Evolutionary conservation across 1,140 invertebrate genomes (phyloP).

Genomic region (Phenacoccus solenopsis): DNA sequence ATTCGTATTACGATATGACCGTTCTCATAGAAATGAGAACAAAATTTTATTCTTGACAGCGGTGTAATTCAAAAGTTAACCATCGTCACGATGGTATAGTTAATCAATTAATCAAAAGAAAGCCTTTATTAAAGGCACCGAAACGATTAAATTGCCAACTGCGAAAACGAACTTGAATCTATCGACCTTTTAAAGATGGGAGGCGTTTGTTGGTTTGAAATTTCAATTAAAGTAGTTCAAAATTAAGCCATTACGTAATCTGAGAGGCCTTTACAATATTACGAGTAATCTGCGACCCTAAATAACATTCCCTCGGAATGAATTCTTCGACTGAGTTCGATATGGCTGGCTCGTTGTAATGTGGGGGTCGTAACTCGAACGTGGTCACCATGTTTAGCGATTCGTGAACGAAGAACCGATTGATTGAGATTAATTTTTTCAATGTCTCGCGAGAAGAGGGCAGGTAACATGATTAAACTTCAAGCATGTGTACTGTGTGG

Average conservation of each 20-base stretch:
- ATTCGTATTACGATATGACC: neutral
- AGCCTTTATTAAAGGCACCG: neutral
- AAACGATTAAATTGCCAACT: slow-evolving; percentile 13
- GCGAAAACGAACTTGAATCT: neutral
- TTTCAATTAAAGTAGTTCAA: slow-evolving; percentile 17
- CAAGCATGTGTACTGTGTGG: too few species aligned
- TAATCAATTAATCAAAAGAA: slow-evolving; percentile 3
- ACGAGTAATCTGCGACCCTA: slow-evolving; percentile 5
- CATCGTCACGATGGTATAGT: neutral
- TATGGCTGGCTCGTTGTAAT: too few species aligned
- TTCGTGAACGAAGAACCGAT: too few species aligned
- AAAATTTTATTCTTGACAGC: neutral
- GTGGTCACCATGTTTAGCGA: too few species aligned
- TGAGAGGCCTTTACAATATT: slow-evolving; percentile 11
- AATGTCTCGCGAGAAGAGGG: too few species aligned
- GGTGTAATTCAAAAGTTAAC: neutral
- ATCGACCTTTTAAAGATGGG: neutral
- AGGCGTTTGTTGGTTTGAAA: slow-evolving; percentile 11
- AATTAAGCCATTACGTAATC: slow-evolving; percentile 17
- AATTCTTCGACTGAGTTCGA: slow-evolving; percentile 1
- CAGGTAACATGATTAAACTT: too few species aligned
- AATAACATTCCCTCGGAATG: neutral
- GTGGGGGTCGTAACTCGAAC: too few species aligned
- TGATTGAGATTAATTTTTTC: too few species aligned
- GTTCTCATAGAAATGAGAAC: too few species aligned